phyloP scores from a whole-genome alignment of 2,113 vertebrate genomes.

The Coptodon rendalli region DNA sequence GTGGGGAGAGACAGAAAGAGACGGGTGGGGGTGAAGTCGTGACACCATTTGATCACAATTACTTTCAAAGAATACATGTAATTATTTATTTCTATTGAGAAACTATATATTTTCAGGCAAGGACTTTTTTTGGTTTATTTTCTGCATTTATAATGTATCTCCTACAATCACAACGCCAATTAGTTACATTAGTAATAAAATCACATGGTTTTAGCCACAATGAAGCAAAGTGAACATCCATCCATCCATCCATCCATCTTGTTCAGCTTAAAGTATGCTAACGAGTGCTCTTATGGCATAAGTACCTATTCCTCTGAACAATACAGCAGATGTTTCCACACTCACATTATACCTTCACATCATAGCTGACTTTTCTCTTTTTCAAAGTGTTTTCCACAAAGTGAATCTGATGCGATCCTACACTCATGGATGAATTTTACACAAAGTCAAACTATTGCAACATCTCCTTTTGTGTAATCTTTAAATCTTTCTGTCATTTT shows the following conservation, averaged over 20 bases:
- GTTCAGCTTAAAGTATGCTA: background rate
- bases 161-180: background rate
- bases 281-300: background rate
- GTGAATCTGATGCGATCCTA: background rate
- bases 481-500: background rate
- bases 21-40: background rate
- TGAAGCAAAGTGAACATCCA: background rate
- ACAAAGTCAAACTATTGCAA: background rate
- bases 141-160: background rate
- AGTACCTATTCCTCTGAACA: background rate
- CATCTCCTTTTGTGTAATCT: background rate
- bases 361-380: background rate
- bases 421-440: background rate
- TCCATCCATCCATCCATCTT: background rate
- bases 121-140: background rate
- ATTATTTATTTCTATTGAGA: background rate
- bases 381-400: background rate
- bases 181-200: background rate
- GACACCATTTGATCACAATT: background rate
- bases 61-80: background rate
- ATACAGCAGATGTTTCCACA: background rate
- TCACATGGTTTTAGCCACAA: background rate
- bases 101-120: background rate
- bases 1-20: slow-evolving; percentile 4
- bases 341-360: background rate